These are phyloP conservation scores for Glomeris maerens DNA, from an alignment of 1,140 invertebrate species.

Conservation along the genomic window DNA sequence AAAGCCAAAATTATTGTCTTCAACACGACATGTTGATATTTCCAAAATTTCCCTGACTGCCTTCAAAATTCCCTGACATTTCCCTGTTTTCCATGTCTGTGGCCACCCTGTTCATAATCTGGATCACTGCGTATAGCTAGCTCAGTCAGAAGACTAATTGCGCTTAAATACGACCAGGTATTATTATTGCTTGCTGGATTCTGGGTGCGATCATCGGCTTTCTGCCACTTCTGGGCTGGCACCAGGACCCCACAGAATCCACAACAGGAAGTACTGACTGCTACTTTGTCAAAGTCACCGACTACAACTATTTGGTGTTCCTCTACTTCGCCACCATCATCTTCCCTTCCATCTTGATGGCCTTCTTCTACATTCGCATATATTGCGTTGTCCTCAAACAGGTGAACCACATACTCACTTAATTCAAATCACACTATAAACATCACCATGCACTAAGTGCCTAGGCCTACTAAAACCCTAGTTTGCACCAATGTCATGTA, in stretches of 20 bases:
- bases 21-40: too few relatives aligned
- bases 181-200: constrained; percentile 72
- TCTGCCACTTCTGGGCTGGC: constrained; percentile 74
- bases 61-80: too few relatives aligned
- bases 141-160: too few relatives aligned
- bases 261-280: constrained; percentile 41
- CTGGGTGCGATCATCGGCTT: constrained; percentile 62
- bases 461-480: too few relatives aligned
- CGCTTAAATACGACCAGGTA: too few relatives aligned
- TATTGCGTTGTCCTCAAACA: constrained; percentile 75
- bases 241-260: constrained; percentile 35
- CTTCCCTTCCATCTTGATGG: constrained; percentile 62
- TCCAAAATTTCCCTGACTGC: too few relatives aligned
- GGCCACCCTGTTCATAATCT: too few relatives aligned
- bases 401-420: constrained; percentile 36
- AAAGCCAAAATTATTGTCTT: too few relatives aligned
- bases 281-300: constrained; percentile 71
- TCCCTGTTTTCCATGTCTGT: too few relatives aligned
- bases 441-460: too few relatives aligned
- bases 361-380: constrained; percentile 73
- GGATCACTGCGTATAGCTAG: too few relatives aligned
- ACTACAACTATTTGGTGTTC: constrained; percentile 73
- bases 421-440: constrained; percentile 18
- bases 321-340: constrained; percentile 78
- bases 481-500: background rate